Evolutionary conservation across 2,797 vertebrate genomes (phyloP), one percentile per base, ranked within the genome.

Genomic region (Gymnopithys bicolor): DNA sequence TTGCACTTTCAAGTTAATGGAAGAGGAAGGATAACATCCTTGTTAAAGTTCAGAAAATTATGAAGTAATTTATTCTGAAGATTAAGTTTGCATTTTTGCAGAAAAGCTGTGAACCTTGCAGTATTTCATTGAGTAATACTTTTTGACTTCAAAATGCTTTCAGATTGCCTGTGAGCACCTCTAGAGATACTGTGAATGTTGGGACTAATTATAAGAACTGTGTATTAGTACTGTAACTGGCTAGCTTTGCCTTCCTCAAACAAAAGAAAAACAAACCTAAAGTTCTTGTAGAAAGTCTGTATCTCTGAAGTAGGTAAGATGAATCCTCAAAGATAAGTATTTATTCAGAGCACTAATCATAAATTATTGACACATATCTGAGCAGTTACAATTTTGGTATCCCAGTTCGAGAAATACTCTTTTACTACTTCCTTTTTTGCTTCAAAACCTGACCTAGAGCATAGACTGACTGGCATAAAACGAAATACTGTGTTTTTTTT

Each of bases 41-140:
- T 62, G 71, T 75, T 45, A 83, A 52, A 56, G 81, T 81, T 87
- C 46, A 90, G 53, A 35, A 87, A 64, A 74, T 89, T 81, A 60
- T 74, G 91, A 59, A 81, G 81, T 90, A 83, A 79, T 37, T 94
- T 94, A 80, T 28, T 89, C 53, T 79, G 35, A 95, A 53, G 73
- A 80, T 84, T 62, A 85, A 91, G 78, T 94, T 88, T 93, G 35
- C 56, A 78, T 90, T 94, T 63, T 89, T 94, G 88, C 76, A 73
- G 52, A n/a, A 70, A 86, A 96, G 71, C 66, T 85, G 11, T 82
- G 53, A 93, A 84, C 66, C 85, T 89, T 94, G 80, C 84, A 89
- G 74, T 30, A 7, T 95, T 94, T 79, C 52, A 67, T 37, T 92
- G 87, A 82, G 56, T 89, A 93, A 83, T 91, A 76, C 27, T 78